Percentiles rank a stretch among this genome's conserved stretches.
Conservation (phyloP, 2,888 invertebrate species). For the Xanthorhoe spadicearia region DNA sequence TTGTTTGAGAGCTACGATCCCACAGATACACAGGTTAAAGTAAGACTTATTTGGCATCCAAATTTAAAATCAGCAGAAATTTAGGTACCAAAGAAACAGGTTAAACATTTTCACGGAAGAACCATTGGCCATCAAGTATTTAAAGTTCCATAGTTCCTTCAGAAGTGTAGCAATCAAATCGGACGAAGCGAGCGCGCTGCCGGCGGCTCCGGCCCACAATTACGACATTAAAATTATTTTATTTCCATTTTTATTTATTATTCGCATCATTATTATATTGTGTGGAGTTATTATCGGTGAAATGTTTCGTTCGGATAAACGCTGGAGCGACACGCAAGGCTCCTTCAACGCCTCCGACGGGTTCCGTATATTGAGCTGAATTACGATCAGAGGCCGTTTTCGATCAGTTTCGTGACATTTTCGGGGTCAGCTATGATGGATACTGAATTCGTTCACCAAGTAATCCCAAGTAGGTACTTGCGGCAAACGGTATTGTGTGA, state of each 20-base stretch:
- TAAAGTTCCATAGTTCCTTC: constrained; percentile 59
- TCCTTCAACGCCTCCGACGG: constrained; percentile 59
- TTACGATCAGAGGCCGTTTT: not conserved
- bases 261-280: constrained; percentile 85
- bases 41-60: too few species aligned
- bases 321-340: constrained; percentile 77
- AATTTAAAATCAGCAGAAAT: not conserved
- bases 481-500: too few species aligned
- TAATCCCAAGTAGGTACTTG: too few species aligned
- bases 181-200: constrained; percentile 67
- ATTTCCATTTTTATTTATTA: constrained; percentile 85
- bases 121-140: constrained; percentile 60
- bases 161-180: constrained; percentile 70
- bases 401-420: not conserved
- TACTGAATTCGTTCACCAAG: too few species aligned
- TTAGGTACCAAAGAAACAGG: not conserved
- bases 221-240: constrained; percentile 85
- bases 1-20: not conserved
- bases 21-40: too few species aligned
- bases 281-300: constrained; percentile 85
- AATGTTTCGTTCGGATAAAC: constrained; percentile 85
- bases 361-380: constrained; percentile 51
- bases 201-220: constrained; percentile 77
- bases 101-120: constrained; percentile 43
- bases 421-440: too few species aligned